A percentile compares a stretch with the other conserved stretches of the same genome.
These are phyloP conservation scores for Gymnocypris eckloni DNA, from an alignment of 2,797 vertebrate species.

Conservation along the genomic window DNA sequence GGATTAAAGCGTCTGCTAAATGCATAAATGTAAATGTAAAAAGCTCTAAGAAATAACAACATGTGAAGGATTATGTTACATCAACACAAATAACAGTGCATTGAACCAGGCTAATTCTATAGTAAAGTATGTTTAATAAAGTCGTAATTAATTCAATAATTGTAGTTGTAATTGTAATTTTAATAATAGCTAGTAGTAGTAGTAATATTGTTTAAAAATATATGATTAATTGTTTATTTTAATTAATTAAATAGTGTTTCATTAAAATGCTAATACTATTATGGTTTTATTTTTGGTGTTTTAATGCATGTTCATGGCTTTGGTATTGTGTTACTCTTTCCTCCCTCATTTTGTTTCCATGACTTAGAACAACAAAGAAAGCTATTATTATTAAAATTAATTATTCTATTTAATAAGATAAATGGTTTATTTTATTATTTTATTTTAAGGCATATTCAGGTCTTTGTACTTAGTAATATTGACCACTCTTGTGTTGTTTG, in stretches of 20 bases:
- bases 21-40: too few species aligned
- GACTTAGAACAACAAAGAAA: not conserved
- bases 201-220: not conserved
- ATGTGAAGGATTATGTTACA: constrained; percentile 4
- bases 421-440: too few species aligned
- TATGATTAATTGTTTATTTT: not conserved
- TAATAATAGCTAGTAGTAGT: not conserved
- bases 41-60: not conserved
- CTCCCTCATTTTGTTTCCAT: not conserved
- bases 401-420: too few species aligned
- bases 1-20: too few species aligned
- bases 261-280: not conserved
- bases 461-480: too few species aligned
- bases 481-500: too few species aligned
- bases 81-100: not conserved
- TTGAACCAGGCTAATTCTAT: not conserved
- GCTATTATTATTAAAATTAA: not conserved
- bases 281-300: not conserved
- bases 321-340: not conserved
- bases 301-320: not conserved
- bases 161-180: not conserved
- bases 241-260: not conserved
- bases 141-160: not conserved
- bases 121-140: constrained; percentile 17
- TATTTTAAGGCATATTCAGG: too few species aligned